Percentiles rank a stretch among this genome's conserved stretches.
Evolutionary conservation across 2,797 vertebrate species (phyloP).

Genomic region (Etheostoma nigrum): DNA sequence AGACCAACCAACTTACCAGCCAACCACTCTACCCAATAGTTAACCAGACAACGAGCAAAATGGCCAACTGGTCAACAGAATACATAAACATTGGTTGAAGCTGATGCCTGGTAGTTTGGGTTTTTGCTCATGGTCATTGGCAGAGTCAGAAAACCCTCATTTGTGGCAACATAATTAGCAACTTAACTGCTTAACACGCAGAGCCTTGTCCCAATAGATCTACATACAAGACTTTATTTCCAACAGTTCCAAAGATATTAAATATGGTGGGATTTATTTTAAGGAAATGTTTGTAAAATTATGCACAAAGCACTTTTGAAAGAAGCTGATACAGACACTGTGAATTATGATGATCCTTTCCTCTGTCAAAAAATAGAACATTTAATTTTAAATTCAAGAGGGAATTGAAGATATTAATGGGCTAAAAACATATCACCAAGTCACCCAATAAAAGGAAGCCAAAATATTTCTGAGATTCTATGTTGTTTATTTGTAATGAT

Average conservation of each 20-base stretch:
- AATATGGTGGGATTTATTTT: neutral
- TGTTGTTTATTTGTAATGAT: neutral
- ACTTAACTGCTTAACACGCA: neutral
- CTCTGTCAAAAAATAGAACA: neutral
- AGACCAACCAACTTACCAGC: neutral
- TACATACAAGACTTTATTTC: neutral
- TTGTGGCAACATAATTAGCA: neutral
- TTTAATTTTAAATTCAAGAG: neutral
- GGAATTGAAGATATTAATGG: neutral
- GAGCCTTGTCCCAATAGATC: neutral
- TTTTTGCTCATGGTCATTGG: neutral
- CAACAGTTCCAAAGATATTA: neutral
- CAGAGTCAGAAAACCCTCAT: neutral
- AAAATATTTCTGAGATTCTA: conserved; percentile 12
- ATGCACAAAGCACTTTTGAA: neutral
- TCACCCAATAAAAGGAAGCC: neutral
- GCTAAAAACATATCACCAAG: conserved; percentile 2
- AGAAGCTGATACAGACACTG: neutral
- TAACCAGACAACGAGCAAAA: neutral
- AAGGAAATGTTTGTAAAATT: neutral
- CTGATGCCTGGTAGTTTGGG: neutral
- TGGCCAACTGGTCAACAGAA: neutral
- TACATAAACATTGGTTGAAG: neutral
- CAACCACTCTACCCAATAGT: neutral
- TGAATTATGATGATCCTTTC: neutral